Percentiles rank a stretch among this genome's conserved stretches.
These are phyloP conservation scores for Thecophora atra DNA, from an alignment of 2,888 invertebrate genomes.

Conservation along the genomic window DNA sequence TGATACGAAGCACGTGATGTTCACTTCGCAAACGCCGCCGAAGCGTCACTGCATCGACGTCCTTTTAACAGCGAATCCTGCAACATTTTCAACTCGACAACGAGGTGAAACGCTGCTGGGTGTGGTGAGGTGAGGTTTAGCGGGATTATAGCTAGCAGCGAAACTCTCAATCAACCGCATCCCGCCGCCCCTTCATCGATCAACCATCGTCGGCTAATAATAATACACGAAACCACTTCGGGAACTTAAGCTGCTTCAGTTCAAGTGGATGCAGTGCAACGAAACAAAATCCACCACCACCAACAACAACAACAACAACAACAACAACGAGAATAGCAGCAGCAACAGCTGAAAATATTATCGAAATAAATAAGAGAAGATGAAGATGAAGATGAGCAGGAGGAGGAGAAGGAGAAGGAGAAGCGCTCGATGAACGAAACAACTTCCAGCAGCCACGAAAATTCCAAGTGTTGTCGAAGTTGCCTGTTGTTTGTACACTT, in stretches of 20 bases:
- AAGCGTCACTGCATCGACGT: too few species aligned
- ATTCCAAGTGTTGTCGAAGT: too few species aligned
- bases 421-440: too few species aligned
- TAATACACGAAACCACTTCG: conserved; percentile 10
- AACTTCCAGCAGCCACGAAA: too few species aligned
- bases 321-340: neutral
- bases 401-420: too few species aligned
- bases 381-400: too few species aligned
- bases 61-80: too few species aligned
- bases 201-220: neutral
- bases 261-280: neutral
- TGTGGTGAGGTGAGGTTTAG: too few species aligned
- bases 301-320: neutral
- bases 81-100: neutral
- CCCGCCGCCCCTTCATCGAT: neutral
- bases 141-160: too few species aligned
- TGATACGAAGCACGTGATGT: conserved; percentile 4
- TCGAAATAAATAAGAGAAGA: too few species aligned
- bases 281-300: neutral
- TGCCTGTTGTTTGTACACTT: too few species aligned
- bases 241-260: conserved; percentile 3
- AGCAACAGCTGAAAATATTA: too few species aligned
- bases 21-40: neutral
- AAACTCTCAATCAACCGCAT: neutral
- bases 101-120: neutral